Percentiles rank a stretch among this genome's conserved stretches.
Conservation (phyloP, 1,140 invertebrate species). For the Brachionus sp. region DNA sequence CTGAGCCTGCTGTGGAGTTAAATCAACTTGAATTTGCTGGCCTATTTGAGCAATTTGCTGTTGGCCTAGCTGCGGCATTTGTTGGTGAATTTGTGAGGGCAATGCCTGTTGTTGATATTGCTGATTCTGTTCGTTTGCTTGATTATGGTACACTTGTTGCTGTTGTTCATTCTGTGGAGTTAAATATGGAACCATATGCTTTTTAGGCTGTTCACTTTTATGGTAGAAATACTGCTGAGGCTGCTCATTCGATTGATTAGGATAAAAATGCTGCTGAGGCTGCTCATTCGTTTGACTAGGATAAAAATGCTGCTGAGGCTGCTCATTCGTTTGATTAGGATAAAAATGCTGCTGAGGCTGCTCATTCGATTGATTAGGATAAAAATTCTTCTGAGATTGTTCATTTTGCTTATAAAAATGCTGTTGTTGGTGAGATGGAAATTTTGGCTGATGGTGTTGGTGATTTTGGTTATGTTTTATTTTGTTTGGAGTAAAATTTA, state of each 20-base stretch:
- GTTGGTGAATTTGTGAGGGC: background rate
- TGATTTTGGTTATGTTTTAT: background rate
- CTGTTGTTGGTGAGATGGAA: background rate
- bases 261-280: background rate
- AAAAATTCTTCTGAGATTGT: background rate
- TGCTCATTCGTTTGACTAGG: background rate
- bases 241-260: background rate
- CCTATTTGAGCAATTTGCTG: background rate
- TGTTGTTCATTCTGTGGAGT: background rate
- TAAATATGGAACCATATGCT: too few relatives aligned
- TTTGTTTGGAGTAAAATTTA: background rate
- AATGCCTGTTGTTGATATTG: background rate
- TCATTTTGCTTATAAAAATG: background rate
- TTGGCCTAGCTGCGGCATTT: background rate
- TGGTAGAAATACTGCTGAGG: background rate
- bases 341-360: background rate
- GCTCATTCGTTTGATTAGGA: background rate
- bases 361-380: background rate
- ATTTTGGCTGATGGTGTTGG: background rate
- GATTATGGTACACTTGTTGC: background rate
- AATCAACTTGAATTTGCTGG: slow-evolving; percentile 1
- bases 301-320: background rate
- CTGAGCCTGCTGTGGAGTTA: slow-evolving; percentile 5
- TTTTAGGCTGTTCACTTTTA: too few relatives aligned
- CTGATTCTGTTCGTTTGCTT: background rate